phyloP scores from a whole-genome alignment of 2,888 invertebrate species.

The Chrysolina haemoptera region DNA sequence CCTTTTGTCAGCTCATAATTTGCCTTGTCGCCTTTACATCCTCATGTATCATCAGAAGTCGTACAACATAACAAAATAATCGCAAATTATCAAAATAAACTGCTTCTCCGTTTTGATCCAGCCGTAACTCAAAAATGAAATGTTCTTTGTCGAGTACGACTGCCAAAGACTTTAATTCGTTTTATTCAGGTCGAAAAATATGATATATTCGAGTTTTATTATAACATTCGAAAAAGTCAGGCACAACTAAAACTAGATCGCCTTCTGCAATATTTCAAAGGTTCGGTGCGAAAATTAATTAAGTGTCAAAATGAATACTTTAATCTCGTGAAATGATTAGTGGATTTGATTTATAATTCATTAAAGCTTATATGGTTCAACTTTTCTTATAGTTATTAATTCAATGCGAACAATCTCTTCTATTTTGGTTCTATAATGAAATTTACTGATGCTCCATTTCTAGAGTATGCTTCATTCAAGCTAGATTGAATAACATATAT shows the following conservation, averaged over 20 bases:
- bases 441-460: no score
- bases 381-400: no score
- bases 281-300: neutral
- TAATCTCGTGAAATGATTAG: neutral
- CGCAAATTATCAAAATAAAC: neutral
- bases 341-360: neutral
- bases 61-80: neutral
- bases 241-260: neutral
- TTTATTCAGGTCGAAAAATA: constrained; percentile 2
- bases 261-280: neutral
- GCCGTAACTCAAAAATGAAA: neutral
- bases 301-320: constrained; percentile 10
- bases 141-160: neutral
- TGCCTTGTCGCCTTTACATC: neutral
- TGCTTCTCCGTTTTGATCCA: neutral
- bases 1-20: neutral
- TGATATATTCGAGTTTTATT: neutral
- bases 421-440: no score
- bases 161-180: neutral
- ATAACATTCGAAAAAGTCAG: neutral
- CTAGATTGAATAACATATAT: no score
- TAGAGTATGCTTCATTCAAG: no score
- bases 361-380: neutral
- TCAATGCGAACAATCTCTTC: no score
- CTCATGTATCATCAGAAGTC: neutral